Conservation (phyloP, 2,888 invertebrate species). For the Yponomeuta evonymella region DNA sequence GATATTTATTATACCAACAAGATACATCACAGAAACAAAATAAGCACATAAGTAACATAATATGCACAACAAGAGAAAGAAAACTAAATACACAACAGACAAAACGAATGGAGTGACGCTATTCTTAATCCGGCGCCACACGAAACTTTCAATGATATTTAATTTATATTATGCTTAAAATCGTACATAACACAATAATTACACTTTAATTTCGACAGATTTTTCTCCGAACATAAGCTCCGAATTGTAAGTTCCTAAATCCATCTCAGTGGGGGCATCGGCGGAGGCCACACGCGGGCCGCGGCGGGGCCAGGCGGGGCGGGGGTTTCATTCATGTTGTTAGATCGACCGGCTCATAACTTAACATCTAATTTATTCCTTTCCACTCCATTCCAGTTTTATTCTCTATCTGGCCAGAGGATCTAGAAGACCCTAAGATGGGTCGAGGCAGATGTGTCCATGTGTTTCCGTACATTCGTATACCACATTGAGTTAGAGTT, state of each 20-base stretch:
- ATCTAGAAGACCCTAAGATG: conserved; percentile 6
- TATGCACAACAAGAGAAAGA: too few relatives aligned
- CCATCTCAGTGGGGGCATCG: conserved; percentile 8
- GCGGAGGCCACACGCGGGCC: conserved; percentile 21
- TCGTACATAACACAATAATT: too few relatives aligned
- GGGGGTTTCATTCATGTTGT: conserved; percentile 74
- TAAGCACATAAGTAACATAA: too few relatives aligned
- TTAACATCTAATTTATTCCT: conserved; percentile 74
- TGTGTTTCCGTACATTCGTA: not conserved
- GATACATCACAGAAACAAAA: too few relatives aligned
- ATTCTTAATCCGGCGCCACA: too few relatives aligned
- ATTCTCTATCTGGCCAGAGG: conserved; percentile 11
- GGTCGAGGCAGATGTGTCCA: not conserved
- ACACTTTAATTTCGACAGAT: not conserved
- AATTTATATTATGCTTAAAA: too few relatives aligned
- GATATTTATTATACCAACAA: too few relatives aligned
- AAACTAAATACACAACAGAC: too few relatives aligned
- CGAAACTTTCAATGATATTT: too few relatives aligned
- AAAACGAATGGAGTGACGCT: too few relatives aligned
- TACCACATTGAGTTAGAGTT: not conserved
- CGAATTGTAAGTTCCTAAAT: not conserved
- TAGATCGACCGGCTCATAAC: conserved; percentile 73
- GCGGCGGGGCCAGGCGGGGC: conserved; percentile 32
- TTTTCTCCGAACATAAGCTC: not conserved
- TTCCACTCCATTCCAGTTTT: conserved; percentile 34